Evolutionary conservation across 2,113 vertebrate genomes (phyloP).

Genomic region (Megaceryle torquata): DNA sequence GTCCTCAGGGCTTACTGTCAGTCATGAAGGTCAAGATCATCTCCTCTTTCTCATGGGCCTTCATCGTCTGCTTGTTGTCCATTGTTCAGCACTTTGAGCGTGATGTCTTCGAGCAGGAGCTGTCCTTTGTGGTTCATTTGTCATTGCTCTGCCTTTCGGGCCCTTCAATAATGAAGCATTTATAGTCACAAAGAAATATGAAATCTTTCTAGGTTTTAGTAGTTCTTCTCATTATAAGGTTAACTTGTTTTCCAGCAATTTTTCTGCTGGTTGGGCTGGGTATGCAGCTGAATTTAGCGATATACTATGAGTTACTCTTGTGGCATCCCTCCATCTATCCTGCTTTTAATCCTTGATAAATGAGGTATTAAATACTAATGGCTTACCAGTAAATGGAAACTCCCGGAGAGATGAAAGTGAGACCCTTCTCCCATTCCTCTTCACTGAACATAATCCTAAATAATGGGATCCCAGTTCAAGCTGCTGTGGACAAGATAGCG

Average conservation of each 20-base stretch:
- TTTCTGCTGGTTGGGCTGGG: neutral
- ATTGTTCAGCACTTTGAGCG: neutral
- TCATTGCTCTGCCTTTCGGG: neutral
- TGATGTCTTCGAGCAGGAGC: neutral
- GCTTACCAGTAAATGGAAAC: neutral
- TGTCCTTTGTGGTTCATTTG: neutral
- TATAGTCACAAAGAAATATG: neutral
- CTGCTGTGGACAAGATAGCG: neutral
- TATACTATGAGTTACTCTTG: neutral
- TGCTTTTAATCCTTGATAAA: conserved; percentile 52
- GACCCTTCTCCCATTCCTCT: conserved; percentile 22
- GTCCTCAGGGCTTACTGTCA: too few relatives aligned
- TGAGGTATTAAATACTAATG: conserved; percentile 54
- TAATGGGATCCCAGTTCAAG: neutral
- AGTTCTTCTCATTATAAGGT: neutral
- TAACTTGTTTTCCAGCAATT: neutral
- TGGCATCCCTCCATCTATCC: conserved; percentile 9
- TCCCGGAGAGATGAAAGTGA: conserved; percentile 46
- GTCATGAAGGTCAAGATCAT: neutral
- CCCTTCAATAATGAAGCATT: neutral
- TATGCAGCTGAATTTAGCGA: neutral
- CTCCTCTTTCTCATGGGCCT: neutral
- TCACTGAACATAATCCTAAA: conserved; percentile 31
- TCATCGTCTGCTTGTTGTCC: neutral
- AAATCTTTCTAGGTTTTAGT: neutral